Conservation (phyloP, 2,113 vertebrate species). For the Labeo catla region DNA sequence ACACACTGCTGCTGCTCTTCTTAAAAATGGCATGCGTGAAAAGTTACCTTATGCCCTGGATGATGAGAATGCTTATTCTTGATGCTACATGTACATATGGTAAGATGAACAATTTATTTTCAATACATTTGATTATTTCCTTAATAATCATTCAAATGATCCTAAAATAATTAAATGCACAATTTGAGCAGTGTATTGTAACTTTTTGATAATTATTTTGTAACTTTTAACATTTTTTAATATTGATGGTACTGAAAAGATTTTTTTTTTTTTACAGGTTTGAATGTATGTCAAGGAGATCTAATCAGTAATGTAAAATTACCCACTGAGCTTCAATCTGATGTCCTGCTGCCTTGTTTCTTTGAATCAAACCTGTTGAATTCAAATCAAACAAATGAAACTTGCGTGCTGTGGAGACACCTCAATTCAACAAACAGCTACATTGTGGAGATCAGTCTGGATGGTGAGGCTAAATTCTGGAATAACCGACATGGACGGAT, state of each 20-base stretch:
- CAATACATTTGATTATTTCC: background rate
- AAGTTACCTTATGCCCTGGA: background rate
- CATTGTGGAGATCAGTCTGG: conserved; percentile 20
- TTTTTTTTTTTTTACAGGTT: conserved; percentile 32
- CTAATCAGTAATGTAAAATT: background rate
- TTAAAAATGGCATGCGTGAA: background rate
- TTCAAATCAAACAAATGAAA: background rate
- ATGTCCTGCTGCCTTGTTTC: conserved; percentile 35
- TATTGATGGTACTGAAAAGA: background rate
- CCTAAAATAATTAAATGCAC: background rate
- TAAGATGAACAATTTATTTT: background rate
- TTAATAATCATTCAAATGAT: background rate
- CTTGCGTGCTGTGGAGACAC: conserved; percentile 29
- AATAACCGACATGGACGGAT: background rate
- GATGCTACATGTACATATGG: background rate
- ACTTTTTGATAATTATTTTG: background rate
- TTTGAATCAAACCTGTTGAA: conserved; percentile 3
- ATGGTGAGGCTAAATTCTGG: conserved; percentile 15
- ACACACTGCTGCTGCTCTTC: background rate
- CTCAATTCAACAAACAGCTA: background rate
- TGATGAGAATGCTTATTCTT: background rate
- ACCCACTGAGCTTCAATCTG: conserved; percentile 4
- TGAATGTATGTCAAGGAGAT: background rate
- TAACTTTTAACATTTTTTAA: too few relatives aligned
- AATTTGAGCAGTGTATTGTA: background rate